Conservation (phyloP, 2,888 invertebrate species). For the Lasioglossum calceatum region DNA sequence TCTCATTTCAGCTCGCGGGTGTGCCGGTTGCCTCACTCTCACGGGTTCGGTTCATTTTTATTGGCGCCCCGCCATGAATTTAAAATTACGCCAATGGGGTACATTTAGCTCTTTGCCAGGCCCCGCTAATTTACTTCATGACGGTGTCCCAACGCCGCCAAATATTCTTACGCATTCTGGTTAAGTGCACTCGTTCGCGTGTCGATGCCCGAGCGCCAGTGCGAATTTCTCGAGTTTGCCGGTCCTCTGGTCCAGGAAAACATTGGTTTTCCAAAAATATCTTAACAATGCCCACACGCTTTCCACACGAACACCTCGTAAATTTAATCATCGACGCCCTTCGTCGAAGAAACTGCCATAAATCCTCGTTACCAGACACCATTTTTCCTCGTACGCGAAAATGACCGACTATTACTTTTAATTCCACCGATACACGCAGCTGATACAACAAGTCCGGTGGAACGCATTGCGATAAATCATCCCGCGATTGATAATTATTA, state of each 20-base stretch:
- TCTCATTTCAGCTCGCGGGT: slow-evolving; percentile 47
- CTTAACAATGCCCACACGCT: background rate
- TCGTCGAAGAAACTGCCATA: background rate
- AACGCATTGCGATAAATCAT: background rate
- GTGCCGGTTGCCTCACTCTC: slow-evolving; percentile 26
- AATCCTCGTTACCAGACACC: background rate
- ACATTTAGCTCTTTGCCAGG: slow-evolving; percentile 72
- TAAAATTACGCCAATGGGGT: slow-evolving; percentile 70
- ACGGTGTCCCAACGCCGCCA: slow-evolving; percentile 58
- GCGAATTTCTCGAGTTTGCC: background rate
- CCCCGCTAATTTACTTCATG: slow-evolving; percentile 68
- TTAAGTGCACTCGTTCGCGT: slow-evolving; percentile 5
- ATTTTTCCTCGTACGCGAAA: background rate
- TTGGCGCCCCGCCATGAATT: slow-evolving; percentile 70
- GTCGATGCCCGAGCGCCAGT: background rate
- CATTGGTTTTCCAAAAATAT: background rate
- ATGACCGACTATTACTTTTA: background rate
- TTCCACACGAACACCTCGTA: background rate
- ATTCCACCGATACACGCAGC: background rate
- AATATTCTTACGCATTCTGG: slow-evolving; percentile 57
- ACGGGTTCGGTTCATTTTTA: slow-evolving; percentile 58
- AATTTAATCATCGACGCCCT: background rate
- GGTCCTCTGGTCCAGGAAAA: too few relatives aligned
- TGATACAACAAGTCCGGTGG: background rate
- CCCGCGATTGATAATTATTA: background rate